A percentile compares a stretch with the other conserved stretches of the same genome.
phyloP scores from a whole-genome alignment of 2,797 vertebrate species.

The Esox masquinongy region DNA sequence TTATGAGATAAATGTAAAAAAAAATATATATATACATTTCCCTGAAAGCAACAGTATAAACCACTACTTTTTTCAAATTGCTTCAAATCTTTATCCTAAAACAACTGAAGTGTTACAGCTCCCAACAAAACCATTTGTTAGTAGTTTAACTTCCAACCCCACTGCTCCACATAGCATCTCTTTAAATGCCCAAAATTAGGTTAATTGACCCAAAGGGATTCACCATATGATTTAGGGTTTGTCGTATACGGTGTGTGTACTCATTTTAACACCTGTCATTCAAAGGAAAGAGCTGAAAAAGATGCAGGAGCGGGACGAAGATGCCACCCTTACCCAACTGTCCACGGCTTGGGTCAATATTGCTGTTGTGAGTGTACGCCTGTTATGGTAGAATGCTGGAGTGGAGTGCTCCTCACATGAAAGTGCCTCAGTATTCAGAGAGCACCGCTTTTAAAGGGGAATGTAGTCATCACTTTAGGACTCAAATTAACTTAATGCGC shows the following conservation, averaged over 20 bases:
- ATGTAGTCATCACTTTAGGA: background rate
- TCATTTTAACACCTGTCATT: background rate
- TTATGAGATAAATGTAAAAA: too few relatives aligned
- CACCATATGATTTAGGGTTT: background rate
- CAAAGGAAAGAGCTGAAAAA: constrained; percentile 95
- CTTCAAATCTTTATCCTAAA: too few relatives aligned
- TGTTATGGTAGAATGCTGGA: background rate
- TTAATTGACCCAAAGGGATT: background rate
- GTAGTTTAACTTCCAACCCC: too few relatives aligned
- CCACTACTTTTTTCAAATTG: too few relatives aligned
- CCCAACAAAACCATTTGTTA: too few relatives aligned
- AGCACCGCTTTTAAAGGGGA: background rate
- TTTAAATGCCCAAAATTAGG: background rate
- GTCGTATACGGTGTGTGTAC: background rate
- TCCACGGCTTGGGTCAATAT: constrained; percentile 95
- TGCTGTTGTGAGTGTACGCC: constrained; percentile 48
- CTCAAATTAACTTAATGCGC: background rate
- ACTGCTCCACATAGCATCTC: background rate
- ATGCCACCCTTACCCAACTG: constrained; percentile 93
- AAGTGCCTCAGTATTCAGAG: background rate
- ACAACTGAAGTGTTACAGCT: too few relatives aligned
- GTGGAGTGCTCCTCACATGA: background rate
- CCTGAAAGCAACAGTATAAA: too few relatives aligned
- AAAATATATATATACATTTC: too few relatives aligned
- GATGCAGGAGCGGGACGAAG: constrained; percentile 97